A percentile compares a stretch with the other conserved stretches of the same genome.
Evolutionary conservation across 2,113 vertebrate genomes (phyloP).

Genomic region (Maccullochella peelii): DNA sequence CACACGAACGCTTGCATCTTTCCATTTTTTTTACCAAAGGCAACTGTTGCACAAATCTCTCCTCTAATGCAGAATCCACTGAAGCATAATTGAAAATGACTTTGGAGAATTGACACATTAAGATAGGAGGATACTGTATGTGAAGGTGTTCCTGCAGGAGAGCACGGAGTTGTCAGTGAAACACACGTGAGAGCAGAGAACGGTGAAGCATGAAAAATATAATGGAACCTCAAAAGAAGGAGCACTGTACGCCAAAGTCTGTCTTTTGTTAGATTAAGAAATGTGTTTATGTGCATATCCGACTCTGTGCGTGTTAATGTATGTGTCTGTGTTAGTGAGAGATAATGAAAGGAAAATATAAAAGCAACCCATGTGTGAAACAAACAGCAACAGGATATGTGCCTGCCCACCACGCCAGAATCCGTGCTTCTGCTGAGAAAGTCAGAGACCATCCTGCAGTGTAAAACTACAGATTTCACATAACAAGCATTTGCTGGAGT

Average conservation of each 20-base stretch:
- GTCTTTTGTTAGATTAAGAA: constrained; percentile 50
- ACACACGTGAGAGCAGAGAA: constrained; percentile 48
- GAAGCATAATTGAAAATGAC: constrained; percentile 82
- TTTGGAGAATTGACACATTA: constrained; percentile 78
- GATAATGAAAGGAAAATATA: constrained; percentile 41
- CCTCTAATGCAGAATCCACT: constrained; percentile 71
- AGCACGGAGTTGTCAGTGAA: constrained; percentile 26
- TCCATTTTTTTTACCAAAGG: constrained; percentile 48
- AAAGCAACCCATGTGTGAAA: constrained; percentile 65
- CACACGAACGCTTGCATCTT: constrained; percentile 1
- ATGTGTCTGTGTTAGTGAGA: constrained; percentile 23
- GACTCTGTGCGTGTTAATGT: constrained; percentile 17
- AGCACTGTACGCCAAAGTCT: constrained; percentile 24
- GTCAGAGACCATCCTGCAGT: constrained; percentile 7
- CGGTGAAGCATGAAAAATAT: constrained; percentile 59
- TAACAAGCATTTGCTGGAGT: background rate
- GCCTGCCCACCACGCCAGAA: constrained; percentile 1
- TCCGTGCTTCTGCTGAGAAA: constrained; percentile 8
- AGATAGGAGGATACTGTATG: constrained; percentile 64
- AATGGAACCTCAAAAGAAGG: constrained; percentile 60
- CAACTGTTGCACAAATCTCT: constrained; percentile 48
- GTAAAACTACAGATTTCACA: constrained; percentile 47
- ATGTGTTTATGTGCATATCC: constrained; percentile 11
- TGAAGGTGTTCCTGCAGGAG: constrained; percentile 70
- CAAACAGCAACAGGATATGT: constrained; percentile 53